Conservation (phyloP, 1,140 invertebrate species). For the Xylocopa sonorina region DNA sequence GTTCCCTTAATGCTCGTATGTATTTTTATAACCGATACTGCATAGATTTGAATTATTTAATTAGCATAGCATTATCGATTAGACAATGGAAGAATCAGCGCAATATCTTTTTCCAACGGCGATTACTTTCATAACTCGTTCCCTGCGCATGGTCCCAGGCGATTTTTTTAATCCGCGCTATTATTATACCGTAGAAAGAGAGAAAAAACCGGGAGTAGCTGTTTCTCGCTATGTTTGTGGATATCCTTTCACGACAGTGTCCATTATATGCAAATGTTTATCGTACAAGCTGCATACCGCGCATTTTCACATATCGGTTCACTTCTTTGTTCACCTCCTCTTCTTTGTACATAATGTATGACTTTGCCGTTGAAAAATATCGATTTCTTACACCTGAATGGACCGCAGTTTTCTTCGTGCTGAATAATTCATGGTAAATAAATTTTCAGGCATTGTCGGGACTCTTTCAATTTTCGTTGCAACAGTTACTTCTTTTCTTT, state of each 20-base stretch:
- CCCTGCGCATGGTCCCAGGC: neutral
- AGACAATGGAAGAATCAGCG: too few species aligned
- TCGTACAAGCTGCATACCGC: neutral
- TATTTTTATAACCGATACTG: too few species aligned
- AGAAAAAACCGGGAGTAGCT: neutral
- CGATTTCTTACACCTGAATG: neutral
- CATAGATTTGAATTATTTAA: too few species aligned
- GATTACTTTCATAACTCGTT: neutral
- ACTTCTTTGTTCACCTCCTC: slow-evolving; percentile 9
- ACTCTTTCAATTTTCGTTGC: too few species aligned
- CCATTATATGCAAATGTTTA: slow-evolving; percentile 15
- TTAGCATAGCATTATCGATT: too few species aligned
- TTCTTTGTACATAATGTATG: slow-evolving; percentile 20
- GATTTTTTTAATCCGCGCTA: neutral
- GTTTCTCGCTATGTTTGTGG: slow-evolving; percentile 2
- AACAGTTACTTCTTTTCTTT: too few species aligned
- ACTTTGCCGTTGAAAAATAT: neutral
- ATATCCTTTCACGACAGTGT: neutral
- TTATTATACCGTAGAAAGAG: neutral
- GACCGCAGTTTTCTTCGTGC: neutral
- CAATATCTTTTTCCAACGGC: too few species aligned
- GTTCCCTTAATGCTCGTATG: too few species aligned
- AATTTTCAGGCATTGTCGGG: too few species aligned
- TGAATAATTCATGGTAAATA: neutral
- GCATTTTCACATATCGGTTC: slow-evolving; percentile 1